Evolutionary conservation across 2,888 invertebrate species (phyloP).

Genomic region (Mesoligia furuncula): DNA sequence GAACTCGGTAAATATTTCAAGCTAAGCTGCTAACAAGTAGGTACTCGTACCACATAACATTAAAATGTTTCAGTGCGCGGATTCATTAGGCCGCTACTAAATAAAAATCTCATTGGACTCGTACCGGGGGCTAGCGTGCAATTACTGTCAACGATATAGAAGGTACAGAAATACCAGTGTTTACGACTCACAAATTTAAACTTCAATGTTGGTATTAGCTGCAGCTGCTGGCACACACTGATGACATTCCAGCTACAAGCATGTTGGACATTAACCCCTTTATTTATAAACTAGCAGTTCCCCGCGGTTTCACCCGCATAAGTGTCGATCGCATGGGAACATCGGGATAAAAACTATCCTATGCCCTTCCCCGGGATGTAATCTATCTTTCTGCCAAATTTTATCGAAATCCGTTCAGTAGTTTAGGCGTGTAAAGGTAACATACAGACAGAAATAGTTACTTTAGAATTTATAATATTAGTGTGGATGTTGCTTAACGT

Average conservation of each 20-base stretch:
- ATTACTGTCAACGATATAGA: slow-evolving; percentile 20
- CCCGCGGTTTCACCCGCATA: too few species aligned
- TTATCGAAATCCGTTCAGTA: too few species aligned
- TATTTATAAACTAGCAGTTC: not conserved
- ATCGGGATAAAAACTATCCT: too few species aligned
- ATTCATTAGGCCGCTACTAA: slow-evolving; percentile 40
- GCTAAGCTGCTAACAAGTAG: slow-evolving; percentile 3
- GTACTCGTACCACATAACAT: slow-evolving; percentile 28
- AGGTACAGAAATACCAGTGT: slow-evolving; percentile 22
- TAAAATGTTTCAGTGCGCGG: slow-evolving; percentile 24
- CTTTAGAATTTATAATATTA: too few species aligned
- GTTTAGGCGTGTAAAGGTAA: too few species aligned
- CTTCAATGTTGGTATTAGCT: not conserved
- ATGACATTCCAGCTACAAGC: not conserved
- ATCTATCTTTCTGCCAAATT: too few species aligned
- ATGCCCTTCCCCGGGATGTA: too few species aligned
- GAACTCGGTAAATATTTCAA: not conserved
- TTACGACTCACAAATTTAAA: not conserved
- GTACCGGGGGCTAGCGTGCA: slow-evolving; percentile 28
- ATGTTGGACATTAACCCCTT: not conserved
- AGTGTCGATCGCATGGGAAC: too few species aligned
- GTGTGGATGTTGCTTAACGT: too few species aligned
- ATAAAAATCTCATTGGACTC: slow-evolving; percentile 50
- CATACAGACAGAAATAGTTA: too few species aligned
- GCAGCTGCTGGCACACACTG: not conserved